These are phyloP conservation scores for Leuciscus idus DNA, from an alignment of 2,113 vertebrate species.

Conservation along the genomic window DNA sequence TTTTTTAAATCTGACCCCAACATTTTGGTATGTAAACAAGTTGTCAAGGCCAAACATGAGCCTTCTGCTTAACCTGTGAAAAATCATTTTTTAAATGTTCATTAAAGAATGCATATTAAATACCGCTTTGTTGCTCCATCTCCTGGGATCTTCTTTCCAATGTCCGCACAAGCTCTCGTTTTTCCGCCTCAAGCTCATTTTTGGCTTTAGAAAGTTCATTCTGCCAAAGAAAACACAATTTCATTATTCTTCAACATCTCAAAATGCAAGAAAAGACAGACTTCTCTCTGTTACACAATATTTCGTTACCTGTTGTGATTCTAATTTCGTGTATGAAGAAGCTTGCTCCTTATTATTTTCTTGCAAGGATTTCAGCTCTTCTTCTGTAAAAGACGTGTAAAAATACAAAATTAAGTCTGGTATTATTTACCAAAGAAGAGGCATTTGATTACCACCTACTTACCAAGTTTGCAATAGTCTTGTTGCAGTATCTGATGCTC, in stretches of 20 bases:
- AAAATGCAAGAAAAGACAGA: background rate
- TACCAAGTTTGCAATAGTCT: slow-evolving; percentile 83
- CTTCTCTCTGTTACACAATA: background rate
- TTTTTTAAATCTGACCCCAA: accelerated
- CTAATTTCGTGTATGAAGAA: slow-evolving; percentile 72
- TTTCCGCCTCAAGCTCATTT: slow-evolving; percentile 91
- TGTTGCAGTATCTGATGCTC: slow-evolving; percentile 84
- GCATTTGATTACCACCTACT: slow-evolving; percentile 55
- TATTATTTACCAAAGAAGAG: background rate
- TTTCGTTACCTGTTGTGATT: slow-evolving; percentile 76
- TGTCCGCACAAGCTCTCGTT: slow-evolving; percentile 89
- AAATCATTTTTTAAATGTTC: background rate
- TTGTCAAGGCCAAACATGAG: background rate
- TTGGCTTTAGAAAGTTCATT: slow-evolving; percentile 83
- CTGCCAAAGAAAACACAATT: slow-evolving; percentile 63
- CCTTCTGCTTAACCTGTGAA: background rate
- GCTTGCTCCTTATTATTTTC: slow-evolving; percentile 87
- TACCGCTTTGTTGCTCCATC: slow-evolving; percentile 90
- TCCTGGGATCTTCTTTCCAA: slow-evolving; percentile 89
- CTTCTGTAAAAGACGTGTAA: slow-evolving; percentile 68
- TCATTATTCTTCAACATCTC: background rate
- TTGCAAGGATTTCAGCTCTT: slow-evolving; percentile 78
- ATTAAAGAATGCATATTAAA: background rate
- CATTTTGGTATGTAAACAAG: background rate
- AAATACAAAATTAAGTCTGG: background rate